Evolutionary conservation across 1,140 invertebrate genomes (phyloP).

Genomic region (Drosophila simulans): DNA sequence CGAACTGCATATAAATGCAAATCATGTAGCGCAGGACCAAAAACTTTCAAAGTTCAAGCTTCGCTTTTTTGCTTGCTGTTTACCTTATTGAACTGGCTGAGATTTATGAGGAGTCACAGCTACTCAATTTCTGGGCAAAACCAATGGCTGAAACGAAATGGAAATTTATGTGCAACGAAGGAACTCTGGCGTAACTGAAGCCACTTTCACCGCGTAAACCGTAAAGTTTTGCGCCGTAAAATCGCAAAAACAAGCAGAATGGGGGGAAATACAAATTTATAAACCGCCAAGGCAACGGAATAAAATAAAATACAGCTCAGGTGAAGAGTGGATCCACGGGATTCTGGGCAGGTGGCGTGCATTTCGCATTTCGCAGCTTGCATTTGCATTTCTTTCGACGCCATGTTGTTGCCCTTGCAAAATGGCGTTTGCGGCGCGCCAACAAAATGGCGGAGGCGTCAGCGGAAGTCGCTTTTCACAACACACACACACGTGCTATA

Average conservation of each 20-base stretch:
- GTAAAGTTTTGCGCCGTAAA: slow-evolving; percentile 69
- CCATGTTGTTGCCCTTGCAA: slow-evolving; percentile 72
- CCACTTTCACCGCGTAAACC: slow-evolving; percentile 77
- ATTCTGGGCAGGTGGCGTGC: slow-evolving; percentile 58
- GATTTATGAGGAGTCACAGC: slow-evolving; percentile 73
- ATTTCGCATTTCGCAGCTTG: slow-evolving; percentile 30
- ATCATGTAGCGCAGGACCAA: slow-evolving; percentile 29
- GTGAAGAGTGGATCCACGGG: slow-evolving; percentile 24
- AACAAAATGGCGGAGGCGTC: slow-evolving; percentile 81
- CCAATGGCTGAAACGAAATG: slow-evolving; percentile 77
- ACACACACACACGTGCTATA: slow-evolving; percentile 28
- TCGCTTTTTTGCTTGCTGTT: slow-evolving; percentile 58
- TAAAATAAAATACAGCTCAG: slow-evolving; percentile 67
- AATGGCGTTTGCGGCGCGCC: slow-evolving; percentile 77
- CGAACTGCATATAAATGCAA: slow-evolving; percentile 64
- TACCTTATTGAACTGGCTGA: slow-evolving; percentile 75
- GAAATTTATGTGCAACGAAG: slow-evolving; percentile 74
- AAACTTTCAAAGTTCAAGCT: slow-evolving; percentile 55
- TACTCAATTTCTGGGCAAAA: slow-evolving; percentile 76
- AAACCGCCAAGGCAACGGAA: slow-evolving; percentile 67
- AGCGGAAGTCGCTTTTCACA: slow-evolving; percentile 81
- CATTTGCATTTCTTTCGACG: slow-evolving; percentile 70
- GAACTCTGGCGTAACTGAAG: slow-evolving; percentile 27
- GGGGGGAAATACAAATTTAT: slow-evolving; percentile 73
- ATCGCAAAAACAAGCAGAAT: slow-evolving; percentile 46